Evolutionary conservation across 2,888 invertebrate species (phyloP).

Genomic region (Bugula neritina): DNA sequence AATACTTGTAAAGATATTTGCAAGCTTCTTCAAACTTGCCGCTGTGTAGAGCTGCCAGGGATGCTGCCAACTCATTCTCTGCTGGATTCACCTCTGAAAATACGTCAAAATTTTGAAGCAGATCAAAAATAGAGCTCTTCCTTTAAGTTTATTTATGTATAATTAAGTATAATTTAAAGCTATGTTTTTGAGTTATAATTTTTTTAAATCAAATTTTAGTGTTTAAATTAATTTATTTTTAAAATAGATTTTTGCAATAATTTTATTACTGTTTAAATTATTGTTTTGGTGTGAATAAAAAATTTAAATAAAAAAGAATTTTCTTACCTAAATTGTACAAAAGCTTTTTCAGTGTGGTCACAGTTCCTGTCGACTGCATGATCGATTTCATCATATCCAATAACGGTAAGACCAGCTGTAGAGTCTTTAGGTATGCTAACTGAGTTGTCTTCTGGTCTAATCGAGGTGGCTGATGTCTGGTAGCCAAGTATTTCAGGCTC

Average conservation of each 20-base stretch:
- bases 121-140: no score
- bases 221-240: no score
- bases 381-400: not conserved
- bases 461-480: not conserved
- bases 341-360: not conserved
- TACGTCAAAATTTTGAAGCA: no score
- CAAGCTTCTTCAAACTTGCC: not conserved
- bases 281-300: no score
- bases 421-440: not conserved
- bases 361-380: not conserved
- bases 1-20: not conserved
- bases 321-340: not conserved
- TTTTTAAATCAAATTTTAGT: no score
- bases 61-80: slow-evolving; percentile 2
- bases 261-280: no score
- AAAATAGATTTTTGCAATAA: no score
- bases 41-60: not conserved
- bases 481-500: not conserved
- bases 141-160: no score
- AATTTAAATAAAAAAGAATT: no score
- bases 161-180: no score
- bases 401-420: not conserved
- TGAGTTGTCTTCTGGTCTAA: not conserved
- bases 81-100: not conserved
- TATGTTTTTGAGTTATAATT: no score